Evolutionary conservation across 2,888 invertebrate species (phyloP).

Genomic region (Ochropleura plecta): DNA sequence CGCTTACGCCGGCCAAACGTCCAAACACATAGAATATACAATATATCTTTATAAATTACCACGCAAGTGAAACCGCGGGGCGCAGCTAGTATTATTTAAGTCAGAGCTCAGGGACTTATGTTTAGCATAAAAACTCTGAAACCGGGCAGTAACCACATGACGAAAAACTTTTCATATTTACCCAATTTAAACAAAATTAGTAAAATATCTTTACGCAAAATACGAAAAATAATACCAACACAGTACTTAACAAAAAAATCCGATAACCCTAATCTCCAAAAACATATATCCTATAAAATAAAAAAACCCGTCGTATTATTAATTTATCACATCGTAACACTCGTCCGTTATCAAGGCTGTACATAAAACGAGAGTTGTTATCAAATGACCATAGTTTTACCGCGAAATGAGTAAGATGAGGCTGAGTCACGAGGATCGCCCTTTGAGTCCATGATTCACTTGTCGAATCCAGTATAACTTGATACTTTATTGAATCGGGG

Average conservation of each 20-base stretch:
- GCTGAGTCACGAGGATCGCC: constrained; percentile 71
- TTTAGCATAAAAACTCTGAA: no score
- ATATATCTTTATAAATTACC: no score
- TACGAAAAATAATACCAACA: background rate
- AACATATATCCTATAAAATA: constrained; percentile 28
- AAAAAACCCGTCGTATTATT: constrained; percentile 1
- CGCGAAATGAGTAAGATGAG: constrained; percentile 72
- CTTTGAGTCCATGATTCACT: constrained; percentile 40
- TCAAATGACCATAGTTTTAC: constrained; percentile 71
- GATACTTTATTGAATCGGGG: background rate
- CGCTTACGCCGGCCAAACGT: background rate
- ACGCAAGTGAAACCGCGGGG: no score
- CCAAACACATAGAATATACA: no score
- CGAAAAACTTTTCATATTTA: no score
- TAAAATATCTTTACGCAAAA: background rate
- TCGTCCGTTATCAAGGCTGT: constrained; percentile 66
- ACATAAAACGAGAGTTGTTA: constrained; percentile 71
- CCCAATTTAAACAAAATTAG: no score
- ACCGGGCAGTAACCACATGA: no score
- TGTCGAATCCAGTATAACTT: constrained; percentile 5
- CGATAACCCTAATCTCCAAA: constrained; percentile 33
- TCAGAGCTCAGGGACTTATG: no score
- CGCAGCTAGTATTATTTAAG: no score
- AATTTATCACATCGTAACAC: constrained; percentile 43
- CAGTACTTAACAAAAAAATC: background rate